These are phyloP conservation scores for Rhabdophis nuchalis DNA, from an alignment of 2,797 vertebrate species.

Conservation along the genomic window DNA sequence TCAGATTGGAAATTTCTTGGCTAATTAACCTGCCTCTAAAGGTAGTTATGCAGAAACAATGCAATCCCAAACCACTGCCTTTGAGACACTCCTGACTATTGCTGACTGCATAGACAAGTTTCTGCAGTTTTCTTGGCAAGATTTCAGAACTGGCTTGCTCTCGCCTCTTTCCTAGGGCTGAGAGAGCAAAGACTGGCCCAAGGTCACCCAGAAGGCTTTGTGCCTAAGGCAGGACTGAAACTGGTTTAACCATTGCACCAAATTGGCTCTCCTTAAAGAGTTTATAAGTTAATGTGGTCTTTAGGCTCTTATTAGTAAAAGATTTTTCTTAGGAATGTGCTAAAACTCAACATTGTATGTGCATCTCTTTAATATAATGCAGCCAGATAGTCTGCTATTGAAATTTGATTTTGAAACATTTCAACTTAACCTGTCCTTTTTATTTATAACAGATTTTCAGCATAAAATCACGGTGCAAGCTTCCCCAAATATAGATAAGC, in stretches of 20 bases:
- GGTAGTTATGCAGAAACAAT: not conserved
- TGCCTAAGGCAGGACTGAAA: not conserved
- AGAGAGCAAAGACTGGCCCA: not conserved
- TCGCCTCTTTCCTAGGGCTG: not conserved
- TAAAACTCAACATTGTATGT: not conserved
- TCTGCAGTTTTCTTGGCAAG: not conserved
- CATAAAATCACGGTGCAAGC: slow-evolving; percentile 97
- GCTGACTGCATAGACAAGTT: not conserved
- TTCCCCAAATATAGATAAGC: slow-evolving; percentile 90
- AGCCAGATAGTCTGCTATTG: not conserved
- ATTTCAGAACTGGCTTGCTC: not conserved
- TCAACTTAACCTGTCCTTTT: not conserved
- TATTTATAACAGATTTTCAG: slow-evolving; percentile 82
- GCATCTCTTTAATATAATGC: not conserved
- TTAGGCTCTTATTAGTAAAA: not conserved
- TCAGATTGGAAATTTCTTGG: not conserved
- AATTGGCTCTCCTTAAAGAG: not conserved
- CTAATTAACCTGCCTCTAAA: not conserved
- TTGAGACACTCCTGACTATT: not conserved
- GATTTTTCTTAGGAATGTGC: not conserved
- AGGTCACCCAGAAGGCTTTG: not conserved
- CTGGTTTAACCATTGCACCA: not conserved
- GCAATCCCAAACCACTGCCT: not conserved
- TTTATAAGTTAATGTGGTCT: not conserved
- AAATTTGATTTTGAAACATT: not conserved